Evolutionary conservation across 1,140 invertebrate species (phyloP).

Genomic region (Nasonia giraulti): DNA sequence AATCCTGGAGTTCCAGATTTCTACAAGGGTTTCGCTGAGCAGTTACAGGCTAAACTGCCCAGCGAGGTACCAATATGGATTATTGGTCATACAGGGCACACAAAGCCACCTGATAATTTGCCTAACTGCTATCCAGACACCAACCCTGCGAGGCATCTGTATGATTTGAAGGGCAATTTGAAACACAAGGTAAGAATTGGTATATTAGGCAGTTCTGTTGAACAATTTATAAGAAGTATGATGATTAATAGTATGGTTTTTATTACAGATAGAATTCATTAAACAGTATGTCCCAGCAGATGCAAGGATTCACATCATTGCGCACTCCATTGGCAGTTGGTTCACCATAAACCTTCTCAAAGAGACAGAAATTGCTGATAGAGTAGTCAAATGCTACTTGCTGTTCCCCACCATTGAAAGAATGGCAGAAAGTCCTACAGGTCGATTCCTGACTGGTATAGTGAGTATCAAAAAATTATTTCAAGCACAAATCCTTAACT

Average conservation of each 20-base stretch:
- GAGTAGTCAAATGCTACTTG: constrained; percentile 78
- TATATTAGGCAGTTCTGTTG: constrained; percentile 8
- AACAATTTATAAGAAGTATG: neutral
- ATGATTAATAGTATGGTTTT: constrained; percentile 22
- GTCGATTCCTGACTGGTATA: constrained; percentile 74
- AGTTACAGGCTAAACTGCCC: constrained; percentile 76
- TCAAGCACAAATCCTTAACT: neutral
- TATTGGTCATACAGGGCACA: constrained; percentile 83
- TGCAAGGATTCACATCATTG: constrained; percentile 83
- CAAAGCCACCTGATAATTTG: constrained; percentile 74
- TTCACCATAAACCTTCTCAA: constrained; percentile 85
- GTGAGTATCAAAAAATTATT: neutral
- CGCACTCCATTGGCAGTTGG: constrained; percentile 90
- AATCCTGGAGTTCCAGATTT: constrained; percentile 83
- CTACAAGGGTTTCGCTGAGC: constrained; percentile 82
- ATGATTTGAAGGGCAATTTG: constrained; percentile 84
- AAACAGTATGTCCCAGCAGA: constrained; percentile 81
- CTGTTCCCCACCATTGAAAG: constrained; percentile 89
- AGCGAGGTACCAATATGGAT: constrained; percentile 82
- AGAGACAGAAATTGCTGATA: constrained; percentile 71
- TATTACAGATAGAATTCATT: constrained; percentile 80
- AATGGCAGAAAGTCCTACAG: constrained; percentile 83
- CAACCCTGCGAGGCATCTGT: constrained; percentile 76
- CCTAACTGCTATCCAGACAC: constrained; percentile 70
- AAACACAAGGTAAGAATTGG: constrained; percentile 79